Evolutionary conservation across 2,888 invertebrate genomes (phyloP).

Genomic region (Andrena marginata): DNA sequence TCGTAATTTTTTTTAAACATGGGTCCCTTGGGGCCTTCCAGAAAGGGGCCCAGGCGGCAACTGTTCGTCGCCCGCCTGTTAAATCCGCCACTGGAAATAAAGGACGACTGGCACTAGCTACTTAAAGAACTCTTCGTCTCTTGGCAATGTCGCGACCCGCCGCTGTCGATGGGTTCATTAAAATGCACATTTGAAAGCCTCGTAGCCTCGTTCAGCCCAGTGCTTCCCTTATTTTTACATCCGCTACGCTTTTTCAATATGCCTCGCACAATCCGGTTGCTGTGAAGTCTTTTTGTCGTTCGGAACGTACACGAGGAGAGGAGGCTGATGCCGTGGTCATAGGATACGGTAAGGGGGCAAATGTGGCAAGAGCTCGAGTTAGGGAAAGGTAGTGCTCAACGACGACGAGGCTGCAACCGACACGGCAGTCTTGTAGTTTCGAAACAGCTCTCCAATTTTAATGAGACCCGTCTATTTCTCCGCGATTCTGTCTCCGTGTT

Average conservation of each 20-base stretch:
- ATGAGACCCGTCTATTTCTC: conserved; percentile 83
- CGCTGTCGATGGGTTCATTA: conserved; percentile 63
- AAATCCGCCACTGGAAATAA: neutral
- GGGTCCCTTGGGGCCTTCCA: too few relatives aligned
- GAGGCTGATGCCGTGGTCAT: conserved; percentile 20
- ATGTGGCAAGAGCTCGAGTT: conserved; percentile 57
- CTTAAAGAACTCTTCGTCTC: conserved; percentile 32
- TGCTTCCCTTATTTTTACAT: conserved; percentile 36
- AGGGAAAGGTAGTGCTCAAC: conserved; percentile 73
- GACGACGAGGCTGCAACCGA: conserved; percentile 80
- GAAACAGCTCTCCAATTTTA: conserved; percentile 85
- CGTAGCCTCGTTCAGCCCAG: conserved; percentile 54
- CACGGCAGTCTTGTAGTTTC: conserved; percentile 83
- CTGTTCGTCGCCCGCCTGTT: too few relatives aligned
- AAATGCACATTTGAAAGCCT: conserved; percentile 67
- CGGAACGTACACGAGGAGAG: conserved; percentile 26
- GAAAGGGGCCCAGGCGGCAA: too few relatives aligned
- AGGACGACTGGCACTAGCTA: conserved; percentile 27
- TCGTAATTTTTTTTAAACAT: too few relatives aligned
- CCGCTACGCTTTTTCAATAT: conserved; percentile 48
- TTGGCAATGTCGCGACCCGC: conserved; percentile 31
- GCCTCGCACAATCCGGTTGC: conserved; percentile 45
- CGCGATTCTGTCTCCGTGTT: conserved; percentile 81
- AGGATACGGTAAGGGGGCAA: conserved; percentile 36
- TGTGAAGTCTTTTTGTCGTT: conserved; percentile 50